Evolutionary conservation across 2,113 vertebrate species (phyloP).

Genomic region (Mellivora capensis): DNA sequence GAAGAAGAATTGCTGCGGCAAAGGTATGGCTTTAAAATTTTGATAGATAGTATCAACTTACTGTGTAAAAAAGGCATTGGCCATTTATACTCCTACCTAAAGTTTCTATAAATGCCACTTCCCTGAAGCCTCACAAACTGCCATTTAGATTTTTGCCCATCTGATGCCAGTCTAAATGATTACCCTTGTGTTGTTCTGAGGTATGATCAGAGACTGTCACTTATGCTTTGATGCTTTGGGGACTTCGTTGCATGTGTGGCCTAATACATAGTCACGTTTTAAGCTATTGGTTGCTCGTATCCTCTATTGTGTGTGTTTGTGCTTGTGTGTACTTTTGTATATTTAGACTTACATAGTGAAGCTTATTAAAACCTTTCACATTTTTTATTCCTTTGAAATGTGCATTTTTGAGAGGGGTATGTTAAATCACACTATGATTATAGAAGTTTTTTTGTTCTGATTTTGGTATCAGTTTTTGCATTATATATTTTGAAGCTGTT

Average conservation of each 20-base stretch:
- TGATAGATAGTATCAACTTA: background rate
- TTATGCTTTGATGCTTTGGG: background rate
- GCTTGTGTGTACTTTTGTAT: background rate
- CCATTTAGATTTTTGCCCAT: background rate
- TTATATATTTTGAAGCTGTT: background rate
- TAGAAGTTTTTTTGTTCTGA: constrained; percentile 1
- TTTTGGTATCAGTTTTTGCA: background rate
- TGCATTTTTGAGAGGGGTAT: background rate
- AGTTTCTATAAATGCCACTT: background rate
- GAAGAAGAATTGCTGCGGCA: background rate
- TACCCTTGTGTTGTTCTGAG: background rate
- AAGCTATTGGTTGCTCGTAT: background rate
- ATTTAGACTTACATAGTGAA: background rate
- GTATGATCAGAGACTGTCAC: background rate
- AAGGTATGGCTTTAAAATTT: background rate
- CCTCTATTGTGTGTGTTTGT: background rate
- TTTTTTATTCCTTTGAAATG: constrained; percentile 26
- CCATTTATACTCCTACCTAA: background rate
- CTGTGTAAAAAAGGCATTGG: background rate
- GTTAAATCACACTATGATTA: background rate
- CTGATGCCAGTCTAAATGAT: background rate
- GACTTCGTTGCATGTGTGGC: background rate
- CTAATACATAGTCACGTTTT: background rate
- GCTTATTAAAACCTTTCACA: background rate
- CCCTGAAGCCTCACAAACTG: background rate